Base-by-base conservation (phyloP, 1,140 invertebrate genomes). In the Drosophila pseudoobscura region DNA sequence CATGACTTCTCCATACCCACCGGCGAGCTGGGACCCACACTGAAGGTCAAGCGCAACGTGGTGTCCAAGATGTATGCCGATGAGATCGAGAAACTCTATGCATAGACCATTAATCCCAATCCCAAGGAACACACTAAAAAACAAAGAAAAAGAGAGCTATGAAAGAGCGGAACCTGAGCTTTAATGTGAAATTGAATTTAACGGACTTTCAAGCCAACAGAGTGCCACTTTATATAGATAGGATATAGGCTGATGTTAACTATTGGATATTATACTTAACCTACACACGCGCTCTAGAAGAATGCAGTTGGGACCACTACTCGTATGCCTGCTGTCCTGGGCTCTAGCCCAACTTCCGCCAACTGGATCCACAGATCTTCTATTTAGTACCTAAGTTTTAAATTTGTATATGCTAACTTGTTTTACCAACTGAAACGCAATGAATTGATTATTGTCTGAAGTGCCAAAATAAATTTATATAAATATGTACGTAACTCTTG, bases 11-110 rank as follows among this genome's bases (percentile, higher is more conserved):
- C 96, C 13, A 92, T 97, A 68, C 92, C 94, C 58, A 96, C 96
- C 22, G 97, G 97, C 72, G 97, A 98, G 94, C 93, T 99, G 80
- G 96, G 96, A 64, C 97, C 97, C 59, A 98, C 97, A 24, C 92
- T 98, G 87, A 98, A 98, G 92, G 90, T 98, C 15, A 97, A 96
- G 91, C 93, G 97, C 63, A 95, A 94, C 76, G 91, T 95, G 31
- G 94, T 96, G 1, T 82, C 93, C 56, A 93, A 95, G 50, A 95
- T 94, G 92, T 96, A 96, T 89, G 92, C 92, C 55, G 93, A 95
- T 78, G 92, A 95, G 20, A 96, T 96, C 82, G 95, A 96, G 85
- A 93, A 93, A 50, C 94, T 96, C 80, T 91, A 91, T 31, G 84
- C 78, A 58, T 88, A 79, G 41, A 54, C 9, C 45, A 31, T 17